A percentile compares a stretch with the other conserved stretches of the same genome.
Conservation (phyloP, 2,113 vertebrate species). For the Daboia siamensis region DNA sequence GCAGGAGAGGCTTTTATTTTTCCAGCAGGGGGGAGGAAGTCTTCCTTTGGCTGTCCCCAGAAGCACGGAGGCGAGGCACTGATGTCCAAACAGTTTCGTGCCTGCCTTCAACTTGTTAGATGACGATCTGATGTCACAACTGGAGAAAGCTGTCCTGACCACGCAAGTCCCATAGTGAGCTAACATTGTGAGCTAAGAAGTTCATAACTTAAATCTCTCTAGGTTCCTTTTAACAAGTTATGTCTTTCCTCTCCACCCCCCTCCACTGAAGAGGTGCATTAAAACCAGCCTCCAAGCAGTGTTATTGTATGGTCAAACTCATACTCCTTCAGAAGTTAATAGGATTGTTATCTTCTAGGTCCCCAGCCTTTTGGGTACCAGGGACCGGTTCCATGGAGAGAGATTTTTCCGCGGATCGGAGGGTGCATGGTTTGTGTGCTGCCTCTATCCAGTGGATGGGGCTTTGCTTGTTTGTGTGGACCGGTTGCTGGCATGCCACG, state of each 20-base stretch:
- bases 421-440: too few relatives aligned
- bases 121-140: not conserved
- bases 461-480: too few relatives aligned
- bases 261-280: not conserved
- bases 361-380: too few relatives aligned
- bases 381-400: too few relatives aligned
- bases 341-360: not conserved
- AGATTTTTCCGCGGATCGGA: too few relatives aligned
- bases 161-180: too few relatives aligned
- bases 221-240: not conserved
- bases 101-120: not conserved
- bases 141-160: not conserved
- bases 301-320: not conserved
- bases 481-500: too few relatives aligned
- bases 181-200: not conserved
- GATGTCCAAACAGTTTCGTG: not conserved
- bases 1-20: not conserved
- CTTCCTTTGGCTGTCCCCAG: not conserved
- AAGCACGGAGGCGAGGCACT: not conserved
- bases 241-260: not conserved
- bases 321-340: not conserved
- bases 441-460: too few relatives aligned
- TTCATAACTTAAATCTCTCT: too few relatives aligned
- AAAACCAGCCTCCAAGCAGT: not conserved
- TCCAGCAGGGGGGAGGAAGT: not conserved